phyloP scores from a whole-genome alignment of 2,888 invertebrate species.

The Drosophila buzzatii region DNA sequence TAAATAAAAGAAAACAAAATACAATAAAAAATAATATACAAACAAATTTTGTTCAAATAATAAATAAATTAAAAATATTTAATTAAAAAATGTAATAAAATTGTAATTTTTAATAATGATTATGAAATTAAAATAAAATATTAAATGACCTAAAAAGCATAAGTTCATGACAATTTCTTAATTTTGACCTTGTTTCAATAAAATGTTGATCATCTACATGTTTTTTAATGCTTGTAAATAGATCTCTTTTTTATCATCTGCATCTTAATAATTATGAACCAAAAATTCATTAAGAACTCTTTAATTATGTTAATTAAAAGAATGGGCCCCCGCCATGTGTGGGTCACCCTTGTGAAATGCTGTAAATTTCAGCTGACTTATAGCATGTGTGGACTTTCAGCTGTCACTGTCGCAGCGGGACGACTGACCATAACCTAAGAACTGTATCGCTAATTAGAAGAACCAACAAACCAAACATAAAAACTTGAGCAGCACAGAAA shows the following conservation, averaged over 20 bases:
- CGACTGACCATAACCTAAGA: slow-evolving; percentile 26
- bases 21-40: background rate
- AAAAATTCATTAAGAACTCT: slow-evolving; percentile 17
- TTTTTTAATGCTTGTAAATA: background rate
- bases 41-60: background rate
- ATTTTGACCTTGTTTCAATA: background rate
- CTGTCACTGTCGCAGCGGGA: slow-evolving; percentile 64
- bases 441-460: slow-evolving; percentile 63
- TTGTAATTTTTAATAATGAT: background rate
- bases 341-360: slow-evolving; percentile 13
- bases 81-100: background rate
- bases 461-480: slow-evolving; percentile 36
- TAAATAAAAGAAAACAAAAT: no score
- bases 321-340: slow-evolving; percentile 10
- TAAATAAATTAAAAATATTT: background rate
- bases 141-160: no score
- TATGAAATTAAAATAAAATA: background rate
- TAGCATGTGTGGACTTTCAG: slow-evolving; percentile 53
- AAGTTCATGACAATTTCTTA: background rate
- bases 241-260: slow-evolving; percentile 9
- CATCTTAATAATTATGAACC: slow-evolving; percentile 24
- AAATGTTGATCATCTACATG: background rate
- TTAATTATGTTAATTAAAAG: slow-evolving; percentile 33
- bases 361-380: slow-evolving; percentile 37
- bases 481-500: slow-evolving; percentile 26